These are phyloP conservation scores for Phrynocephalus forsythii DNA, from an alignment of 2,797 vertebrate genomes.

Conservation along the genomic window DNA sequence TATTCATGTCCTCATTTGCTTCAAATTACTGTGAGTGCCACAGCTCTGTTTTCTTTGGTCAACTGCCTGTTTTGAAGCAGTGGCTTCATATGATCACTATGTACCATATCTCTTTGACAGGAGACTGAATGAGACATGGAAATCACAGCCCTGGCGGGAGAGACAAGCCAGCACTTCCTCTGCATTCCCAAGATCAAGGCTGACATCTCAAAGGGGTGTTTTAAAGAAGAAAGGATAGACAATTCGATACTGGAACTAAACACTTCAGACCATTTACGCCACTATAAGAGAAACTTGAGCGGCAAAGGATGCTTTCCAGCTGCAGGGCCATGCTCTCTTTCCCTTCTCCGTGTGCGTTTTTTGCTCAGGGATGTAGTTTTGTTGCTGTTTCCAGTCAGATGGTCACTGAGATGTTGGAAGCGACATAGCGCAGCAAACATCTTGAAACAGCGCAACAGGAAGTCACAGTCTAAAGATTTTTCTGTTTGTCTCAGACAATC, in stretches of 20 bases:
- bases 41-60: slow-evolving; percentile 33
- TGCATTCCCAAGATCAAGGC: slow-evolving; percentile 26
- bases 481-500: rapidly evolving
- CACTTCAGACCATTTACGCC: not conserved
- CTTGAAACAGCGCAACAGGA: not conserved
- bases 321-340: not conserved
- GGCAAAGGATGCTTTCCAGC: not conserved
- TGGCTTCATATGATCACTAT: not conserved
- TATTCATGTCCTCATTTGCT: slow-evolving; percentile 41
- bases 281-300: not conserved
- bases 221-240: slow-evolving; percentile 1
- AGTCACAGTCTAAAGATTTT: not conserved
- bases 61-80: slow-evolving; percentile 15
- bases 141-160: not conserved
- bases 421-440: not conserved
- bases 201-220: slow-evolving; percentile 23
- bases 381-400: not conserved
- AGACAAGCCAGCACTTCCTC: slow-evolving; percentile 3
- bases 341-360: not conserved
- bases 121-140: not conserved
- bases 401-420: not conserved
- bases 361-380: not conserved
- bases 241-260: not conserved
- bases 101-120: slow-evolving; percentile 25
- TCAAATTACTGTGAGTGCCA: slow-evolving; percentile 26